Conservation (phyloP, 2,797 vertebrate genomes). For the Danio jaintianensis region DNA sequence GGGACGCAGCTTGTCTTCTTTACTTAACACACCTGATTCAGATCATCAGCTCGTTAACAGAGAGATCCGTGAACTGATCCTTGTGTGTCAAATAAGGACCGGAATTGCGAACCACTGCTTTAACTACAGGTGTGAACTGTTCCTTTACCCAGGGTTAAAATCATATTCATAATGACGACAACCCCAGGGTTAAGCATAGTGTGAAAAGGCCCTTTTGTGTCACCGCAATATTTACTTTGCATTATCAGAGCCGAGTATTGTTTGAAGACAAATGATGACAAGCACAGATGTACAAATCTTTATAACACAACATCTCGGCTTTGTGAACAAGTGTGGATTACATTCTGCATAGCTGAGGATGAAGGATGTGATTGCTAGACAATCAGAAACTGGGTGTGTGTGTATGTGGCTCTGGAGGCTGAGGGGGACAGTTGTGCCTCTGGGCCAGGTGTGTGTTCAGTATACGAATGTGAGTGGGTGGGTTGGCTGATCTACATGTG, state of each 20-base stretch:
- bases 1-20: no score
- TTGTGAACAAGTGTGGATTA: constrained; percentile 21
- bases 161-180: neutral
- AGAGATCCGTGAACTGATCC: no score
- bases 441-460: constrained; percentile 54
- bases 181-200: neutral
- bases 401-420: constrained; percentile 44
- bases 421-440: constrained; percentile 58
- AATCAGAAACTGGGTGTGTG: constrained; percentile 47
- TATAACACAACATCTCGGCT: neutral
- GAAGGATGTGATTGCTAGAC: constrained; percentile 39
- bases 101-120: no score
- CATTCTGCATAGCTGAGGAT: constrained; percentile 4
- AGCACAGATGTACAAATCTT: neutral
- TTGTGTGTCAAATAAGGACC: no score
- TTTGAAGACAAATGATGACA: constrained; percentile 18
- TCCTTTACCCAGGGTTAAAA: neutral
- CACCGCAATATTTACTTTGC: neutral
- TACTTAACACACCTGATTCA: no score
- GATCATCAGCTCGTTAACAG: no score
- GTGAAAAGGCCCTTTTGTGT: neutral
- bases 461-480: constrained; percentile 48
- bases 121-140: no score
- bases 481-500: constrained; percentile 29
- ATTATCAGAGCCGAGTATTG: neutral